phyloP scores from a whole-genome alignment of 2,113 vertebrate genomes.

The Acrocephalus arundinaceus region DNA sequence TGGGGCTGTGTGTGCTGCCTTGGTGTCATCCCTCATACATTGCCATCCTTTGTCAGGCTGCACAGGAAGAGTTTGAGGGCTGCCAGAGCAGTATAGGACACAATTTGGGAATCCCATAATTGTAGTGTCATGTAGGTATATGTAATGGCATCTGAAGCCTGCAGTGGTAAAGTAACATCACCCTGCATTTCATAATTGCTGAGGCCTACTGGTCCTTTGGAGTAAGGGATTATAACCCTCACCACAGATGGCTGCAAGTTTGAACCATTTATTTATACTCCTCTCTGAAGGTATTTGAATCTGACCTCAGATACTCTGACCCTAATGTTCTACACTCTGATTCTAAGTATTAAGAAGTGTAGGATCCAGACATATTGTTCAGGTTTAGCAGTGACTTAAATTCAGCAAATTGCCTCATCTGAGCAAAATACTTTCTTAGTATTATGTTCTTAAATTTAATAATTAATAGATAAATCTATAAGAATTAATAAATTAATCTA shows the following conservation, averaged over 20 bases:
- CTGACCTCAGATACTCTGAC: background rate
- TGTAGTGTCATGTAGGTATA: background rate
- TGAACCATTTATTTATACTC: background rate
- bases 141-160: background rate
- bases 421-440: background rate
- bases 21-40: accelerated
- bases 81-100: background rate
- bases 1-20: background rate
- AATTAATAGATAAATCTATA: background rate
- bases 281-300: background rate
- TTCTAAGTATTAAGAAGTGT: background rate
- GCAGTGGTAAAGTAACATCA: background rate
- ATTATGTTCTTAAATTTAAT: background rate
- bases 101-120: background rate
- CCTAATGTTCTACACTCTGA: background rate
- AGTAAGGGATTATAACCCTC: background rate
- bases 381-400: background rate
- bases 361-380: background rate
- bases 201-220: background rate
- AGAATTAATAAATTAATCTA: background rate
- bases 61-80: background rate
- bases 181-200: background rate
- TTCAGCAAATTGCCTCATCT: background rate
- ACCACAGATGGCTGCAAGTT: background rate
- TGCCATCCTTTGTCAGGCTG: background rate